Evolutionary conservation across 2,797 vertebrate species (phyloP).

Genomic region (Anomalospiza imberbis): DNA sequence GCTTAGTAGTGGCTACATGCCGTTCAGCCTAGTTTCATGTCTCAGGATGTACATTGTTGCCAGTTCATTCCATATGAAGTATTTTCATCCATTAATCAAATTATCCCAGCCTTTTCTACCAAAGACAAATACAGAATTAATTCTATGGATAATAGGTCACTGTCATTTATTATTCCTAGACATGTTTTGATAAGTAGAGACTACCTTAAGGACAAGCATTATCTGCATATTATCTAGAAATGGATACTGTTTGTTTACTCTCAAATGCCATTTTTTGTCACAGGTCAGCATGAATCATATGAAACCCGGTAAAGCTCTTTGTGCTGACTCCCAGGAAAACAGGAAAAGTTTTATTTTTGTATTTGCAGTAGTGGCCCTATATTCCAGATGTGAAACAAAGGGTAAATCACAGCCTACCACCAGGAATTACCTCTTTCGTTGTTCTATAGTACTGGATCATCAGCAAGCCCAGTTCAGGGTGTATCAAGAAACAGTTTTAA

Average conservation of each 20-base stretch:
- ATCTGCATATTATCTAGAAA: neutral
- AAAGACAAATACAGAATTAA: neutral
- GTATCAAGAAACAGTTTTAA: neutral
- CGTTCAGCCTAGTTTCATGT: neutral
- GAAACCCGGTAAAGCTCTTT: neutral
- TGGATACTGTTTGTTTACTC: neutral
- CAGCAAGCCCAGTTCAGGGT: neutral
- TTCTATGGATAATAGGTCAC: neutral
- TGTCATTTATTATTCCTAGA: neutral
- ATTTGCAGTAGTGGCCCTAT: neutral
- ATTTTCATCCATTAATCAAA: neutral
- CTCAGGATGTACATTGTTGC: neutral
- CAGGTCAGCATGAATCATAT: neutral
- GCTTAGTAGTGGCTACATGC: neutral
- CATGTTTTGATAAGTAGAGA: neutral
- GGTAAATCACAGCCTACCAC: neutral
- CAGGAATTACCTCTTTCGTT: neutral
- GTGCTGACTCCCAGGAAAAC: neutral
- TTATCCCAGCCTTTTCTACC: neutral
- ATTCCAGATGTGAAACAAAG: neutral
- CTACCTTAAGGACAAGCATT: neutral
- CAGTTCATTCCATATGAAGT: neutral
- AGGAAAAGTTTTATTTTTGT: neutral
- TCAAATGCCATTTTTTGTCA: neutral
- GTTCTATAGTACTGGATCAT: neutral